phyloP scores from a whole-genome alignment of 2,113 vertebrate genomes.

The Paramormyrops kingsleyae region DNA sequence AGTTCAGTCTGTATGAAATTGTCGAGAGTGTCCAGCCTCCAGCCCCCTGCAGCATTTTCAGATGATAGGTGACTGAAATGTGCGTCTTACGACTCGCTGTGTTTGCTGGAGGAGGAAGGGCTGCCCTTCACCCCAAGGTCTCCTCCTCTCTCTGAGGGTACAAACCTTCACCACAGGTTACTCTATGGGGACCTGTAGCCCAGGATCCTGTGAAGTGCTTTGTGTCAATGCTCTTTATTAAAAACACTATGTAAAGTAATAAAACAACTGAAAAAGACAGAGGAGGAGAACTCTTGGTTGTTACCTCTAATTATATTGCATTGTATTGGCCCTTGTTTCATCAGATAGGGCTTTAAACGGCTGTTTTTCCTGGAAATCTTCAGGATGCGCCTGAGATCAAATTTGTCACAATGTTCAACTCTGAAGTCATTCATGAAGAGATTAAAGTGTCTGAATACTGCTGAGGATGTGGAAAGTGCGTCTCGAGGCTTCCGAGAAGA shows the following conservation, averaged over 20 bases:
- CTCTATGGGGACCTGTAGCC: not conserved
- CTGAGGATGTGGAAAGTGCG: not conserved
- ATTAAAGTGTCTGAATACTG: not conserved
- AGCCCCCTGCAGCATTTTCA: not conserved
- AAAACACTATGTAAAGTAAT: not conserved
- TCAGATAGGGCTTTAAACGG: not conserved
- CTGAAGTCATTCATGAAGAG: not conserved
- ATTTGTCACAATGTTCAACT: not conserved
- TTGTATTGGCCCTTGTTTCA: not conserved
- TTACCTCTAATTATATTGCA: not conserved
- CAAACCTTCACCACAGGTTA: not conserved
- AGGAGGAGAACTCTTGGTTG: not conserved
- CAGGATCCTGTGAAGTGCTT: not conserved
- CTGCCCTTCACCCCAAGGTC: not conserved
- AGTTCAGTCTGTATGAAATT: not conserved
- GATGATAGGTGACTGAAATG: not conserved
- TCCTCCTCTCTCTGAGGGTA: not conserved
- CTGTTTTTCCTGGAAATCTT: not conserved
- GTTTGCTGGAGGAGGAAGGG: not conserved
- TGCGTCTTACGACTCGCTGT: not conserved
- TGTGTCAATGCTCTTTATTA: not conserved
- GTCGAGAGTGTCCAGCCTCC: not conserved
- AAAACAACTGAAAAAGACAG: not conserved
- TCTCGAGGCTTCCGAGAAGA: not conserved
- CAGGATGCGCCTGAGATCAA: not conserved